Evolutionary conservation across 2,888 invertebrate species (phyloP), one percentile per base, ranked within the genome.

Genomic region (Cheilosia vulpina): DNA sequence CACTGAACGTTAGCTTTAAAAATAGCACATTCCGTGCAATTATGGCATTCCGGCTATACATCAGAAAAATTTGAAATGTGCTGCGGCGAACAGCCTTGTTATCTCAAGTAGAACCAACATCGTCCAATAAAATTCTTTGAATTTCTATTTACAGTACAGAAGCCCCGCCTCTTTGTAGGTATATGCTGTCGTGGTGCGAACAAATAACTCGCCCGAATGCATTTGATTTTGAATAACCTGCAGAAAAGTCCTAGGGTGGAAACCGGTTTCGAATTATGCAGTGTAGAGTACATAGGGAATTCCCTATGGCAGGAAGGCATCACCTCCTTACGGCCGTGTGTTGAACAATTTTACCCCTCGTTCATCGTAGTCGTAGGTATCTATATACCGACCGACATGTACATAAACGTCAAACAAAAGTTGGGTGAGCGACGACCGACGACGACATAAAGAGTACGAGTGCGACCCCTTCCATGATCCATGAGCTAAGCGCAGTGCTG

Each of bases 391-490:
- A 13, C 38, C 11, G 11, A 4, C 15, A 24, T 41, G n/a, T 62
- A 82, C 17, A 66, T 77, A 72, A 45, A 24, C 55, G 21, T 52
- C 50, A 58, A 78, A 78, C 83, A 83, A 73, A 68, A 78, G 78
- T 72, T 62, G 62, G 77, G n/a, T 43, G 77, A 73, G 53, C 52
- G 50, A 52, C 53, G 34, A 19, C 47, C 52, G 50, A 52, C 53
- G 34, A 19, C 47, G 55, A 31, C 31, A 38, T 9, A 53, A 38
- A 65, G 21, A 45, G 63, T 73, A 43, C 60, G 68, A 77, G 52
- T 73, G 53, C 60, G 68, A 77, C 66, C 50, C 53, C 60, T 77
- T 19, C 68, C 60, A 34, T 52, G n/a, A 47, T 21, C 68, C 52
- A 45, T 52, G 21, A 55, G 66, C 43, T 62, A 11, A 65, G 6